Evolutionary conservation across 2,113 vertebrate genomes (phyloP), one percentile per base, ranked within the genome.

Genomic region (Pundamilia nyererei): DNA sequence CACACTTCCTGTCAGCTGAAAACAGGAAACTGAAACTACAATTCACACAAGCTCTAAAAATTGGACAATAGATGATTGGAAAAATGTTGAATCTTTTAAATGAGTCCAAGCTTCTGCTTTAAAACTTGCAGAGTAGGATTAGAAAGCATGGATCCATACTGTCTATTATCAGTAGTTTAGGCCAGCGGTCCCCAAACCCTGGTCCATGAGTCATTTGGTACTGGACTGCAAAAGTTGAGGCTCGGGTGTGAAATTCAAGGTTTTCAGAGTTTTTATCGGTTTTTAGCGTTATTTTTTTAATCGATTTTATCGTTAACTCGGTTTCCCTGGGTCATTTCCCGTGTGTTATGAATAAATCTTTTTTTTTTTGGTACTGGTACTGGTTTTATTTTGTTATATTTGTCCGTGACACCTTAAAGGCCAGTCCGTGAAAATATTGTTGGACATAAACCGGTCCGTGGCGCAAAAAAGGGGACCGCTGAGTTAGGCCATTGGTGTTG

Each of bases 231-330:
- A 56, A 5, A 33, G 56, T 19, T 33, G 56, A 60, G 56, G 29
- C 29, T 60, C 1, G 15, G 29, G 9, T 60, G 56, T 60, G 15
- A 60, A 60, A 60, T 60, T 33, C 15, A 60, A 4, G 56, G 5
- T 0, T 60, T 21, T 53, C 19, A 53, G 51, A 21, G 51, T 21
- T 53, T 60, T 60, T 31, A 60, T 60, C 0, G 0, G 0, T 60
- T 60, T 60, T 60, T 60, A 60, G 0, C 1, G 0, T 10, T 33
- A 33, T 19, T 60, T 33, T 33, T 60, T 60, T 60, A 33, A 60
- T 10, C 0, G 0, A 33, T 58, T 6, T 58, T 29, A 58, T 29
- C 2, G 0, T 29, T 58, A 15, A 58, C 7, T 58, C 7, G 0
- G 24, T 29, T 58, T 58, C 55, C 13, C 0, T 2, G 14, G 55